Percentiles rank a stretch among this genome's conserved stretches.
These are phyloP conservation scores for Mormoops blainvillei DNA, from an alignment of 2,113 vertebrate genomes.

Conservation along the genomic window DNA sequence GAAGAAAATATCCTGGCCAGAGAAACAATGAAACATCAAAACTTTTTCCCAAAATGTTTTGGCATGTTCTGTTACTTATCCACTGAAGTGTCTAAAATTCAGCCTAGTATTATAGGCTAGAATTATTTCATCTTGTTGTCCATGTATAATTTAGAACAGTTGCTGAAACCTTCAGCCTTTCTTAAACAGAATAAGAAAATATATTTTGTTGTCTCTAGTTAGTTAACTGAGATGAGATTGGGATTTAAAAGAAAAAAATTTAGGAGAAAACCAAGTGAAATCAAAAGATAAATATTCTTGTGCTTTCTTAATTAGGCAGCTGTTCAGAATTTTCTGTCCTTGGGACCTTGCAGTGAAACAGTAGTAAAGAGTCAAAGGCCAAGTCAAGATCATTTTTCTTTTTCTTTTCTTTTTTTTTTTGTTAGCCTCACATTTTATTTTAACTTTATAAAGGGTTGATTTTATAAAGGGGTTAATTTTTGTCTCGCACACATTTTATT, in stretches of 20 bases:
- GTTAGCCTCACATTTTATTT: constrained; percentile 46
- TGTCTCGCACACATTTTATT: constrained; percentile 62
- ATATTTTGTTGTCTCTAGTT: background rate
- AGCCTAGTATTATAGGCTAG: background rate
- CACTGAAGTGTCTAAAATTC: background rate
- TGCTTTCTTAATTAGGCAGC: background rate
- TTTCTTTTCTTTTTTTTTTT: background rate
- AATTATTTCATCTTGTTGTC: background rate
- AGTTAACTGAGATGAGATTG: background rate
- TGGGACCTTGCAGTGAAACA: background rate
- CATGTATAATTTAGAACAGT: background rate
- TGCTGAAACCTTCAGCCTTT: background rate
- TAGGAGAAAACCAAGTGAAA: background rate
- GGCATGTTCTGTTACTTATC: background rate
- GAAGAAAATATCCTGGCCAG: background rate
- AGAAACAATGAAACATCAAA: background rate
- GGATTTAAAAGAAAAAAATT: background rate
- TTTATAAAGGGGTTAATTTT: constrained; percentile 57
- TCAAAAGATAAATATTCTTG: background rate
- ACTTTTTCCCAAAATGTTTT: background rate
- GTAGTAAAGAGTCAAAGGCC: background rate
- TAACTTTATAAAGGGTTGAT: background rate
- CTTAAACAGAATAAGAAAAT: background rate
- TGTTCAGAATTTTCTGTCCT: background rate
- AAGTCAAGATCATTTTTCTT: background rate